Evolutionary conservation across 2,888 invertebrate genomes (phyloP).

Genomic region (Noctua pronuba): DNA sequence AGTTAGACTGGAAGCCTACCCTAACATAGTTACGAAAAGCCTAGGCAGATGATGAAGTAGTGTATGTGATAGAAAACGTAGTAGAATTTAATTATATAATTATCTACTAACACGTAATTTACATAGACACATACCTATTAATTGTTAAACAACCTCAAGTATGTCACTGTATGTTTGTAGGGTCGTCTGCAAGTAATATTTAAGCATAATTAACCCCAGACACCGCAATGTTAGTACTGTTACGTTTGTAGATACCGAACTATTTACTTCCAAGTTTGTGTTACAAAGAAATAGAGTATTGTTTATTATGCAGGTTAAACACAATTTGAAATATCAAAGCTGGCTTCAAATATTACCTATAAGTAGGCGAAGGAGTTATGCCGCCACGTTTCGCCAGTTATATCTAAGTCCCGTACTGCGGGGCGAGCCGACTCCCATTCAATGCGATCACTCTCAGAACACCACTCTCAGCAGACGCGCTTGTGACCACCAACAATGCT

Average conservation of each 20-base stretch:
- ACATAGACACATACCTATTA: not conserved
- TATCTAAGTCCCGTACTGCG: no score
- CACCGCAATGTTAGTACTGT: not conserved
- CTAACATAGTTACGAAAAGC: no score
- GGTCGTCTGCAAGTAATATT: not conserved
- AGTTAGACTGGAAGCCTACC: no score
- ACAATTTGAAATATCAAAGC: not conserved
- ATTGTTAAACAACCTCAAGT: slow-evolving; percentile 4
- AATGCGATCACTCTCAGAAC: no score
- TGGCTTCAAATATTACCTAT: not conserved
- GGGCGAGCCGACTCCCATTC: no score
- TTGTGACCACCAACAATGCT: not conserved
- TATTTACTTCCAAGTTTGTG: not conserved
- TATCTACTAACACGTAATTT: not conserved
- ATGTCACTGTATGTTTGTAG: not conserved
- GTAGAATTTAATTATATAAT: not conserved
- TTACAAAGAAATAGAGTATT: not conserved
- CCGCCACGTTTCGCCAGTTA: not conserved
- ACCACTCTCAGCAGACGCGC: not conserved
- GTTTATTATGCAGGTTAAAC: not conserved
- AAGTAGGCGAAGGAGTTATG: not conserved
- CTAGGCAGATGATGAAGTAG: no score
- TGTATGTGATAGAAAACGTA: not conserved
- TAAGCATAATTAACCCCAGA: not conserved
- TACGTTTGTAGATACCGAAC: not conserved